Percentiles rank a stretch among this genome's conserved stretches.
phyloP scores from a whole-genome alignment of 2,888 invertebrate species.

The Dione juno region DNA sequence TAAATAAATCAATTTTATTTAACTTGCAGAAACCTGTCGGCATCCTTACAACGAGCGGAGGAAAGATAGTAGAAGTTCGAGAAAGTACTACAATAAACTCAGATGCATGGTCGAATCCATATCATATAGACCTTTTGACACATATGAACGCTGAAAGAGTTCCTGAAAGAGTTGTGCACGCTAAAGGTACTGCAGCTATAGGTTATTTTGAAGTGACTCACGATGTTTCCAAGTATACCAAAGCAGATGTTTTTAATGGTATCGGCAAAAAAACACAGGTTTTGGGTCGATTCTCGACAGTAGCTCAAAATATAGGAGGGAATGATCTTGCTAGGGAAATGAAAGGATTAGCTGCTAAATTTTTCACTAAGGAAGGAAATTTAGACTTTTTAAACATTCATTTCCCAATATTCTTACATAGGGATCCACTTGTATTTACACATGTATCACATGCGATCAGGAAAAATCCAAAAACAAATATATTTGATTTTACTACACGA shows the following conservation, averaged over 20 bases:
- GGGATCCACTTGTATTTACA: slow-evolving; percentile 92
- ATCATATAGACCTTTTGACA: slow-evolving; percentile 65
- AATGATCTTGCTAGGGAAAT: slow-evolving; percentile 92
- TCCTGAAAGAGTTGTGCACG: slow-evolving; percentile 95
- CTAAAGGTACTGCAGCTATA: slow-evolving; percentile 94
- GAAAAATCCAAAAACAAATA: slow-evolving; percentile 92
- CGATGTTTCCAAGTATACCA: slow-evolving; percentile 89
- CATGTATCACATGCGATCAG: slow-evolving; percentile 95
- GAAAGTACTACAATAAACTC: slow-evolving; percentile 90
- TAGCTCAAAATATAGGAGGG: slow-evolving; percentile 91
- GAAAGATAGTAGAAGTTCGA: slow-evolving; percentile 88
- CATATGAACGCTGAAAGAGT: slow-evolving; percentile 93
- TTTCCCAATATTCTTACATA: slow-evolving; percentile 93
- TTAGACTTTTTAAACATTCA: slow-evolving; percentile 94
- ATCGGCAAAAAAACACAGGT: slow-evolving; percentile 90
- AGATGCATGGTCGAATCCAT: slow-evolving; percentile 60
- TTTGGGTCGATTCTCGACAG: slow-evolving; percentile 89
- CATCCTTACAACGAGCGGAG: slow-evolving; percentile 88
- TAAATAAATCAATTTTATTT: slow-evolving; percentile 7
- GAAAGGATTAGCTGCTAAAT: slow-evolving; percentile 93
- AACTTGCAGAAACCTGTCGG: slow-evolving; percentile 76
- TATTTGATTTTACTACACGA: slow-evolving; percentile 92
- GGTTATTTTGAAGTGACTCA: slow-evolving; percentile 92
- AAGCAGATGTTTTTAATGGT: slow-evolving; percentile 88
- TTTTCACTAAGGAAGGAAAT: slow-evolving; percentile 94